Conservation (phyloP, 2,797 vertebrate genomes). For the Kryptopterus vitreolus region DNA sequence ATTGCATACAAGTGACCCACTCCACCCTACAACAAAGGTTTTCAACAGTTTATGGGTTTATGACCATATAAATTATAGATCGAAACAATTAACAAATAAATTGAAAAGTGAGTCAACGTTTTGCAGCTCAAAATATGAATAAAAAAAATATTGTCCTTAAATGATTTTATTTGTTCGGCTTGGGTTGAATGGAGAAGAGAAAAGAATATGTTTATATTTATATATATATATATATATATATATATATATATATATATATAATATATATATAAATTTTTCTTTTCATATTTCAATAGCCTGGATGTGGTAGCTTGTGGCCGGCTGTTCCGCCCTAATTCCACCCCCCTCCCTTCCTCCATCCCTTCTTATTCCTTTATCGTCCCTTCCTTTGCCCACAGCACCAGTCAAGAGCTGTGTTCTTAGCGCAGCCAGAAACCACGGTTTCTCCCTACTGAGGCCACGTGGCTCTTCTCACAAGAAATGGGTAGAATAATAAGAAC, state of each 20-base stretch:
- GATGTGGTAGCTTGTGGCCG: conserved; percentile 64
- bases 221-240: too few species aligned
- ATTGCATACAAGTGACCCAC: neutral
- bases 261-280: too few species aligned
- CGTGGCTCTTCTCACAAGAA: conserved; percentile 57
- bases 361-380: conserved; percentile 61
- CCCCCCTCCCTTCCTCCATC: conserved; percentile 56
- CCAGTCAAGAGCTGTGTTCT: conserved; percentile 60
- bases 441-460: conserved; percentile 59
- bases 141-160: conserved; percentile 30
- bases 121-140: neutral
- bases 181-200: conserved; percentile 61
- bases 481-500: conserved; percentile 25
- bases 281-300: conserved; percentile 62
- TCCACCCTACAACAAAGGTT: conserved; percentile 8
- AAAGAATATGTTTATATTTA: conserved; percentile 61
- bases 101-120: neutral
- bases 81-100: too few species aligned
- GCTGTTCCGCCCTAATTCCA: conserved; percentile 55
- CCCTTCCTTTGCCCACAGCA: conserved; percentile 53
- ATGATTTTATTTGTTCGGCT: conserved; percentile 45
- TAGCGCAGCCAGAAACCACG: conserved; percentile 61
- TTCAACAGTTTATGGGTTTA: neutral
- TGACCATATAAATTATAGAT: neutral
- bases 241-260: too few species aligned